phyloP scores from a whole-genome alignment of 2,797 vertebrate genomes.

The Hemibagrus guttatus region DNA sequence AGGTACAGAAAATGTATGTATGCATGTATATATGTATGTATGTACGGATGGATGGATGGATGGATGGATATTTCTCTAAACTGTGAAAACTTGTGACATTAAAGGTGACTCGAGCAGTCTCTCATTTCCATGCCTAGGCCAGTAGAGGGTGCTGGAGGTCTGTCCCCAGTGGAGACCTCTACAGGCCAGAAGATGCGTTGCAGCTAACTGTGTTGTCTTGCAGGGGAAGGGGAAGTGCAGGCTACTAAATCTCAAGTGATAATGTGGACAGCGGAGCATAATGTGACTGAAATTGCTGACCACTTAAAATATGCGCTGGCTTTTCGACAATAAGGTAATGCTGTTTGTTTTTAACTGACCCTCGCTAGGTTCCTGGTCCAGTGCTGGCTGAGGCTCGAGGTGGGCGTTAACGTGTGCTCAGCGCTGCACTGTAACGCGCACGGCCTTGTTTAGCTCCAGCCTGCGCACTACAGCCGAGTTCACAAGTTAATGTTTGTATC shows the following conservation, averaged over 20 bases:
- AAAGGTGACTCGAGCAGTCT: neutral
- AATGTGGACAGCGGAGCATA: neutral
- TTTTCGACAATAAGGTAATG: conserved; percentile 28
- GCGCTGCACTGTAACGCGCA: neutral
- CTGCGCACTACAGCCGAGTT: neutral
- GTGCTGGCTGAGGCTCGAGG: neutral
- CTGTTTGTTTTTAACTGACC: neutral
- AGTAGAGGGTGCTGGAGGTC: neutral
- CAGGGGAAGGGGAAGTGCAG: conserved; percentile 32
- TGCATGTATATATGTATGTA: too few species aligned
- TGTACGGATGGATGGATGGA: too few species aligned
- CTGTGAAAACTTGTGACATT: too few species aligned
- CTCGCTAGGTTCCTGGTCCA: neutral
- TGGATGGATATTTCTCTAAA: too few species aligned
- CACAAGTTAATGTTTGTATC: neutral
- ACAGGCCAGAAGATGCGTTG: neutral
- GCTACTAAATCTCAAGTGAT: neutral
- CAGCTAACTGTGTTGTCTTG: neutral
- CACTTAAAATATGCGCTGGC: conserved; percentile 10
- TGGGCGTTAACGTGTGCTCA: conserved; percentile 39
- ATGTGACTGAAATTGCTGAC: neutral
- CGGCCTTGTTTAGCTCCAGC: conserved; percentile 29
- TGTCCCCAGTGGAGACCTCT: neutral
- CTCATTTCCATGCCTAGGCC: neutral
- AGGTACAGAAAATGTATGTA: too few species aligned